Evolutionary conservation across 2,797 vertebrate species (phyloP).

Genomic region (Oreochromis grahami): DNA sequence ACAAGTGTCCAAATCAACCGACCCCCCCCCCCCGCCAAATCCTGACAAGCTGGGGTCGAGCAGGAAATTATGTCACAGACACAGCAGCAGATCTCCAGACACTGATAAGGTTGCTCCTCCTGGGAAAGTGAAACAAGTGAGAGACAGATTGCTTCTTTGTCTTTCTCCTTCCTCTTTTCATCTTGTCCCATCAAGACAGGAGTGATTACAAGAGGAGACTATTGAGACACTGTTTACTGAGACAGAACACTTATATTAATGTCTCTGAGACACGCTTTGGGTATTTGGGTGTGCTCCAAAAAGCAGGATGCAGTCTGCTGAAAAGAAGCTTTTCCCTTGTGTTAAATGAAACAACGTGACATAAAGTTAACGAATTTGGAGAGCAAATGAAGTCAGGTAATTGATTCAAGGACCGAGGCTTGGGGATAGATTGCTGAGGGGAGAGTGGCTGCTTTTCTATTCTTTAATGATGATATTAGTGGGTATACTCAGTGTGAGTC

Average conservation of each 20-base stretch:
- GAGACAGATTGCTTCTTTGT: slow-evolving; percentile 51
- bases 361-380: slow-evolving; percentile 24
- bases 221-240: slow-evolving; percentile 14
- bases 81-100: slow-evolving; percentile 58
- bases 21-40: background rate
- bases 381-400: slow-evolving; percentile 40
- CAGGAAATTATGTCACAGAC: slow-evolving; percentile 71
- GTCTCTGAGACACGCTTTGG: background rate
- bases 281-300: background rate
- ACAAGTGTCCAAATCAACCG: slow-evolving; percentile 26
- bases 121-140: slow-evolving; percentile 36
- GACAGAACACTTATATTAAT: slow-evolving; percentile 15
- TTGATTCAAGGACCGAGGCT: slow-evolving; percentile 38
- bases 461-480: slow-evolving; percentile 9
- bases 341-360: slow-evolving; percentile 40
- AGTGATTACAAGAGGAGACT: slow-evolving; percentile 4
- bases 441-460: slow-evolving; percentile 14
- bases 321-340: background rate
- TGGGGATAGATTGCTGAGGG: slow-evolving; percentile 28
- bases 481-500: slow-evolving; percentile 44
- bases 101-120: slow-evolving; percentile 45
- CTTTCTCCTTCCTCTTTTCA: slow-evolving; percentile 23
- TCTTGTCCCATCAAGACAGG: slow-evolving; percentile 32
- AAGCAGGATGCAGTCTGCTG: background rate
- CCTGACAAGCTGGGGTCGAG: slow-evolving; percentile 16